These are phyloP conservation scores for Sceloporus undulatus DNA, from an alignment of 2,113 vertebrate species.

Conservation along the genomic window DNA sequence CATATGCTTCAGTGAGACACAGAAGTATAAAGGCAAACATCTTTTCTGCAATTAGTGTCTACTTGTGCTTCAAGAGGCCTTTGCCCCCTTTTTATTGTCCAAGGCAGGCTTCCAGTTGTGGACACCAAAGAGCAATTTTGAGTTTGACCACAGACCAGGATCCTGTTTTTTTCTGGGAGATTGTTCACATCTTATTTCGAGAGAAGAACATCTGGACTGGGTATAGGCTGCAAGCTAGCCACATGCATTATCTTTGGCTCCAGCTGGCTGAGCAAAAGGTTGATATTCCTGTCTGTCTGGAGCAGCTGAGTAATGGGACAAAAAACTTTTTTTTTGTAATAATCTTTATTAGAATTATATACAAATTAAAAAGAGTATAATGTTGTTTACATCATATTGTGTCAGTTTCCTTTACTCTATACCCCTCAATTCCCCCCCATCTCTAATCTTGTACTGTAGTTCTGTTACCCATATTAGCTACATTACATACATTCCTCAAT, in stretches of 20 bases:
- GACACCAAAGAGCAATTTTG: slow-evolving; percentile 31
- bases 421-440: no score
- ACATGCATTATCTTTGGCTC: neutral
- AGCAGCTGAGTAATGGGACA: neutral
- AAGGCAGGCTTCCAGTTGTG: neutral
- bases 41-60: neutral
- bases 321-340: no score
- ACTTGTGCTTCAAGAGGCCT: neutral
- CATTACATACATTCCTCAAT: no score
- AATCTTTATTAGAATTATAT: no score
- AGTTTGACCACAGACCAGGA: slow-evolving; percentile 1
- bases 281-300: slow-evolving; percentile 12
- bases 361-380: no score
- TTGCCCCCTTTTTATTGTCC: slow-evolving; percentile 11
- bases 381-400: no score
- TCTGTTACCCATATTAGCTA: no score
- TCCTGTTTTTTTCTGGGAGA: neutral
- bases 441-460: no score
- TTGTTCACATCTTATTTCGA: slow-evolving; percentile 6
- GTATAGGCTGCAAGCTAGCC: slow-evolving; percentile 6
- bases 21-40: slow-evolving; percentile 41
- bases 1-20: slow-evolving; percentile 8
- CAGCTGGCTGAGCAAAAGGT: neutral
- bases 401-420: no score
- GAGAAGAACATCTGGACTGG: slow-evolving; percentile 44